Evolutionary conservation across 2,797 vertebrate genomes (phyloP), one percentile per base, ranked within the genome.

Genomic region (Anabacerthia variegaticeps): DNA sequence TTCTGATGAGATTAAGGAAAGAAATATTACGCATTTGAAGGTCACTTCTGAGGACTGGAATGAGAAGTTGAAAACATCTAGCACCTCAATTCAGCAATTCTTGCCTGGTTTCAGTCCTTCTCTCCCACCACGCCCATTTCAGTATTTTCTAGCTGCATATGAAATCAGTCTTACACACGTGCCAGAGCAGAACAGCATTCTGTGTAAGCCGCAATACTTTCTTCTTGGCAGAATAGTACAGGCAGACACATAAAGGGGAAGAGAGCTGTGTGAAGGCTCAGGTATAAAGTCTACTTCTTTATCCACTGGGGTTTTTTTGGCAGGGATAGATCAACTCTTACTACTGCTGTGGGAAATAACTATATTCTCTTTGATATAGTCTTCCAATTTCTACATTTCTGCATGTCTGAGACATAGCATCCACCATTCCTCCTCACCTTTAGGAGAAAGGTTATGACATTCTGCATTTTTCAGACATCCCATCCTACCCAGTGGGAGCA

Each of bases 191-290:
- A 77, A 68, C 19, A 77, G 10, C 22, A 26, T 49, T 48, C 22
- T 12, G 4, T 19, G 4, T 44, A 72, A 88, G 28, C n/a, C 22
- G 27, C 0, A 0, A 5, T 7, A 49, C 49, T 9, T 14, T 44
- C 34, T 28, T 10, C 58, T 48, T 3, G 5, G 9, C 27, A 56
- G 69, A 77, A 5, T 24, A 59, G 24, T 17, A 30, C 24, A 59
- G 16, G 54, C 34, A 59, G 49, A 27, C 41, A 51, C 6, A 3
- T 43, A 77, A 65, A 65, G 8, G 43, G 15, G n/a, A 77, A 68
- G 16, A 65, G 11, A 59, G 22, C 8, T 41, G 16, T 30, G 17
- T 44, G 49, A 74, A 91, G 9, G 44, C 32, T 54, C 20, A 44
- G 44, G 54, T n/a, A 73, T 27, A 36, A 77, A 58, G 12, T 17